Evolutionary conservation across 2,113 vertebrate genomes (phyloP).

Genomic region (Eulacestoma nigropectus): DNA sequence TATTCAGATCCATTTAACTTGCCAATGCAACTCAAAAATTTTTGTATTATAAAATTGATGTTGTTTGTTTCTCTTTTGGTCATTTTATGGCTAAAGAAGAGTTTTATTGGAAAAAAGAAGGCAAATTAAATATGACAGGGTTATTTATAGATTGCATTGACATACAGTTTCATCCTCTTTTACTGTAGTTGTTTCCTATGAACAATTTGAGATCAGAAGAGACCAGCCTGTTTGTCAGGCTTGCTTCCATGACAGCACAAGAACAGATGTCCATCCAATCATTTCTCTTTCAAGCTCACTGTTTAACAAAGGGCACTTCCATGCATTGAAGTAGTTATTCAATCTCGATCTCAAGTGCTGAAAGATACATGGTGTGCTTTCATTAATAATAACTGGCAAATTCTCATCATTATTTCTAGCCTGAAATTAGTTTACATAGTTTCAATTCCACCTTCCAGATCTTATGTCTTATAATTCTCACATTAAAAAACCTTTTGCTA

Average conservation of each 20-base stretch:
- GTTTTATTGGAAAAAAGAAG: neutral
- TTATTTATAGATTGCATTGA: neutral
- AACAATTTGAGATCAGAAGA: neutral
- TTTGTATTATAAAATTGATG: neutral
- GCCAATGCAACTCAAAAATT: neutral
- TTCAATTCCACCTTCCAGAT: neutral
- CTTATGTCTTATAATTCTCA: neutral
- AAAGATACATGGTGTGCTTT: neutral
- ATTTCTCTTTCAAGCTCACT: neutral
- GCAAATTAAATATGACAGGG: neutral
- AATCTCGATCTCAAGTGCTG: neutral
- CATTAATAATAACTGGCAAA: neutral
- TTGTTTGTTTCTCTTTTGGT: neutral
- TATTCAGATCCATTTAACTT: neutral
- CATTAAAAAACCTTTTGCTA: accelerated
- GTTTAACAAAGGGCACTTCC: neutral
- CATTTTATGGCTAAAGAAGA: neutral
- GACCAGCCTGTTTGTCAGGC: too few species aligned
- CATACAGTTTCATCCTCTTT: neutral
- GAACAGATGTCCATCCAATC: neutral
- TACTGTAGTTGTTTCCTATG: neutral
- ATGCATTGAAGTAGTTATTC: neutral
- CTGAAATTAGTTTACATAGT: neutral
- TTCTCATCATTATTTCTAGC: neutral
- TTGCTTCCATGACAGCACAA: neutral